phyloP scores from a whole-genome alignment of 2,888 invertebrate species.

The Drosophila nr. perissopoda region DNA sequence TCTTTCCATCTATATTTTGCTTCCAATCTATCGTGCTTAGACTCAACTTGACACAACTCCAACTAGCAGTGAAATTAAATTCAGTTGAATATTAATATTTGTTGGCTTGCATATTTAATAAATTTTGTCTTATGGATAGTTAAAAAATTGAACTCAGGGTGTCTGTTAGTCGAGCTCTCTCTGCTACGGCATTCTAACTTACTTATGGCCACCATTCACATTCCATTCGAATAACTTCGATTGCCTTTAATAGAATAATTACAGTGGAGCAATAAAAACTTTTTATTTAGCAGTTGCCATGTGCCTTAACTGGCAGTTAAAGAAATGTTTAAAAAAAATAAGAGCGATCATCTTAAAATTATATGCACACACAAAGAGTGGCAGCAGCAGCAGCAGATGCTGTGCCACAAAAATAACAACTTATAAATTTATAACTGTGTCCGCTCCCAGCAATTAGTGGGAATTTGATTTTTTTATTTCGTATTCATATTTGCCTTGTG shows the following conservation, averaged over 20 bases:
- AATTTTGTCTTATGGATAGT: neutral
- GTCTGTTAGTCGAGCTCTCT: neutral
- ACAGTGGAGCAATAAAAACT: neutral
- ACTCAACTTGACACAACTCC: too few species aligned
- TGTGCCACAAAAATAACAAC: conserved; percentile 49
- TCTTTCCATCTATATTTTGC: neutral
- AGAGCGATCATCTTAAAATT: conserved; percentile 32
- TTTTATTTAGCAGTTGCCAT: neutral
- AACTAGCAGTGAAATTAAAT: neutral
- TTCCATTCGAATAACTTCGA: neutral
- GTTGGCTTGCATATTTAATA: neutral
- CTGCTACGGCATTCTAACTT: neutral
- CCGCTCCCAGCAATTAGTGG: conserved; percentile 83
- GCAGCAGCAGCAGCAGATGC: conserved; percentile 28
- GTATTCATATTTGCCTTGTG: conserved; percentile 3
- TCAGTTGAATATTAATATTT: neutral
- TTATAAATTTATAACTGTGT: conserved; percentile 81
- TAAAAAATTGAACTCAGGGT: neutral
- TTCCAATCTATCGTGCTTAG: neutral
- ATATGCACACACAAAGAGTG: conserved; percentile 36
- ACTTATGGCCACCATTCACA: neutral
- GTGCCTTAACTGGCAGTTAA: conserved; percentile 26
- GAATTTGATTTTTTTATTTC: conserved; percentile 80
- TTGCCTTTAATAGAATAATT: neutral
- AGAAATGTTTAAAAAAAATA: conserved; percentile 34